Conservation (phyloP, 1,140 invertebrate genomes). For the Pseudomyrmex sp. region DNA sequence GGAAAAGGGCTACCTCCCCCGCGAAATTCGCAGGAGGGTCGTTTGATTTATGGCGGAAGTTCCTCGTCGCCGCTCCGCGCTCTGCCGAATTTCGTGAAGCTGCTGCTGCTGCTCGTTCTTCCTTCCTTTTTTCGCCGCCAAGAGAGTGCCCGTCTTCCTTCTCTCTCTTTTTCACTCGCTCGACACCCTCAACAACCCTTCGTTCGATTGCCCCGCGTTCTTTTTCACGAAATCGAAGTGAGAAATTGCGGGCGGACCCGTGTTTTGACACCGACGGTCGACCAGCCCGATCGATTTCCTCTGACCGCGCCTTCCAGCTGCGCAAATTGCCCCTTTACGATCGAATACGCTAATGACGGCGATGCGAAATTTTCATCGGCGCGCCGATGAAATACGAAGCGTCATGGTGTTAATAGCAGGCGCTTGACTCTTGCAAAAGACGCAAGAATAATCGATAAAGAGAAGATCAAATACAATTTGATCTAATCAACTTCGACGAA, state of each 20-base stretch:
- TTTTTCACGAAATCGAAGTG: conserved; percentile 9
- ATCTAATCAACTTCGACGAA: neutral
- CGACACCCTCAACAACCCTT: conserved; percentile 32
- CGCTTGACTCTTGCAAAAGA: neutral
- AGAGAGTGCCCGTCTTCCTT: neutral
- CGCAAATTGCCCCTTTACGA: conserved; percentile 32
- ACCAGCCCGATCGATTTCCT: conserved; percentile 24
- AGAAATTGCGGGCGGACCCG: conserved; percentile 48
- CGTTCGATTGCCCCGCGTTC: neutral
- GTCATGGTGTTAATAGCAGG: neutral
- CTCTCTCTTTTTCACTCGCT: neutral
- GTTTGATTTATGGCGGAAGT: conserved; percentile 74
- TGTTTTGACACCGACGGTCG: conserved; percentile 48
- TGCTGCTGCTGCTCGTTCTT: conserved; percentile 14
- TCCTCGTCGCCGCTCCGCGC: conserved; percentile 39
- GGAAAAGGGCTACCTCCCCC: conserved; percentile 27
- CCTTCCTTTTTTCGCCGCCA: neutral
- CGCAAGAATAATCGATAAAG: conserved; percentile 6
- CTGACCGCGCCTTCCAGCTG: conserved; percentile 28
- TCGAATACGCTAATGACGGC: conserved; percentile 25
- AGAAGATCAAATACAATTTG: conserved; percentile 19
- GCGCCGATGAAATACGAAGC: conserved; percentile 22
- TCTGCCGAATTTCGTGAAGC: conserved; percentile 62
- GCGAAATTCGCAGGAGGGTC: conserved; percentile 73
- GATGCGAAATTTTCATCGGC: too few relatives aligned